Base-by-base conservation (phyloP, 2,888 invertebrate species). In the Zele albiditarsus region DNA sequence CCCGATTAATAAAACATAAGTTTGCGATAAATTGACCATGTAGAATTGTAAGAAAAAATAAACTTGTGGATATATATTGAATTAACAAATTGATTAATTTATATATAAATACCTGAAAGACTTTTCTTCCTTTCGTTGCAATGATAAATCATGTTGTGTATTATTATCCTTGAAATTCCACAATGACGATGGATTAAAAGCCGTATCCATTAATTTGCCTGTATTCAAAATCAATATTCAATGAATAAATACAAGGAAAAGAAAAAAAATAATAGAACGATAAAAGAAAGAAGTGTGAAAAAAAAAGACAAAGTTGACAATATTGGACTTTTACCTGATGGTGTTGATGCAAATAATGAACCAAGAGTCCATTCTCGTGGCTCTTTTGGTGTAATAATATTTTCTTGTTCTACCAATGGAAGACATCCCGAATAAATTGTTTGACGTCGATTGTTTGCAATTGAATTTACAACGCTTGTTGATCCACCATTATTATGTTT, bases 91-190 rank as follows among this genome's bases (percentile, higher is more conserved):
- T 42, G 23, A 25, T 27, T 58, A 58, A 58, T 25, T 42, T n/a
- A 20, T 16, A 60, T 31, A 58, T 53, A 57, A 38, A 57, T 60
- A 70, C 70, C 23, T 58, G 16, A 70, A 60, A 25, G 28, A 60
- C 23, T 70, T 70, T 16, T 70, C 70, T 42, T 70, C 70, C 23
- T 70, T 70, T 60, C 70, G 58, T 70, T 69, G 78, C 57, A 75
- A 78, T 46, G 76, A 60, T 58, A 76, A 79, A 23, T 78, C 78
- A 38, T 66, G 83, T 71, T 85, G 84, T 71, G 78, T 81, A 76
- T 84, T 82, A 81, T 84, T 85, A 76, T 87, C 84, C 33, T 82
- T 83, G 28, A 82, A 79, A 78, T 83, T 83, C 88, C 87, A 88
- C 49, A 83, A 82, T 6, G 84, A 80, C 12, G 86, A 82, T 82